Evolutionary conservation across 2,797 vertebrate genomes (phyloP).

Genomic region (Decapterus maruadsi): DNA sequence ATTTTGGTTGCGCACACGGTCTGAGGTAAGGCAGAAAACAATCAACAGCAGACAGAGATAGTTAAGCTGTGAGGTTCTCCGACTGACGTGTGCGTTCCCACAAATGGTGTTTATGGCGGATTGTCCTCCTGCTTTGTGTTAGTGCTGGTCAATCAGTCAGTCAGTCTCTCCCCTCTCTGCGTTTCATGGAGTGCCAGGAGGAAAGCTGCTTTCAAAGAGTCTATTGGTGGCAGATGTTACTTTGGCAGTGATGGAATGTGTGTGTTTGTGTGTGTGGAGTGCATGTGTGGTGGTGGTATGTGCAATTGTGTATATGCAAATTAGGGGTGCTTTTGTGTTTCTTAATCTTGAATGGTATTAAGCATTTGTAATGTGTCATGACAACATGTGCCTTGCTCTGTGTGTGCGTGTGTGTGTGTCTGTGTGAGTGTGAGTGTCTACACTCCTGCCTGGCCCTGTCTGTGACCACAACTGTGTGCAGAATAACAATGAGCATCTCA

Average conservation of each 20-base stretch:
- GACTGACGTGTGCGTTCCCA: not conserved
- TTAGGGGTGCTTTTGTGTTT: slow-evolving; percentile 66
- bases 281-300: slow-evolving; percentile 18
- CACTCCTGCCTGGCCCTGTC: slow-evolving; percentile 71
- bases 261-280: slow-evolving; percentile 25
- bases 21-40: slow-evolving; percentile 3
- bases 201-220: slow-evolving; percentile 41
- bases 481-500: slow-evolving; percentile 87
- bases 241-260: slow-evolving; percentile 67
- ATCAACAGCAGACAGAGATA: not conserved
- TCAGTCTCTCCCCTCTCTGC: not conserved
- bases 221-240: slow-evolving; percentile 71
- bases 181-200: slow-evolving; percentile 42
- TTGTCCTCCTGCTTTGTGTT: slow-evolving; percentile 1
- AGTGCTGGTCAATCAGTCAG: not conserved
- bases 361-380: slow-evolving; percentile 71
- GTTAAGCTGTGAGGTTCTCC: not conserved
- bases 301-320: slow-evolving; percentile 67
- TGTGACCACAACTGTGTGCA: slow-evolving; percentile 78
- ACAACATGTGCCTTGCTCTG: slow-evolving; percentile 38
- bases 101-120: not conserved
- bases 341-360: slow-evolving; percentile 70
- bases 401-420: slow-evolving; percentile 14
- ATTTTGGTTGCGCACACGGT: not conserved
- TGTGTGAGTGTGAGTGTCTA: not conserved